Percentiles rank a stretch among this genome's conserved stretches.
phyloP scores from a whole-genome alignment of 53 echinoderm and acorn worm species.

The Paelopatides confundens region DNA sequence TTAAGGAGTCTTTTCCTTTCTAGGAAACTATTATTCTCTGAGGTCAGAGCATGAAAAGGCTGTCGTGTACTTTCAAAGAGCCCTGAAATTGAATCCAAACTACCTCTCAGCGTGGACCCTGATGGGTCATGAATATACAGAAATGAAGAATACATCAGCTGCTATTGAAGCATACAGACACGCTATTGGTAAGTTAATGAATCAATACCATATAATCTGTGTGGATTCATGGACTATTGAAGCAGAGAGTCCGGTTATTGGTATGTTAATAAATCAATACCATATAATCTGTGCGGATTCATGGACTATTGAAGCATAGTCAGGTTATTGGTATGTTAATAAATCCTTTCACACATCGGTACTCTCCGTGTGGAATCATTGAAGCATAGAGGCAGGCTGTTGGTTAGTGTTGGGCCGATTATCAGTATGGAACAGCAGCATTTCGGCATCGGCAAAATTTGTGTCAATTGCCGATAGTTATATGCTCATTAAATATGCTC shows the following conservation, averaged over 20 bases:
- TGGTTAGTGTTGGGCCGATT: no score
- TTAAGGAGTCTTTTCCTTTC: neutral
- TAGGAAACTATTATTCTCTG: conserved; percentile 96
- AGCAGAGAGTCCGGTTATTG: conserved; percentile 96
- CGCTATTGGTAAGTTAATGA: conserved; percentile 80
- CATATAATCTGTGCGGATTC: no score
- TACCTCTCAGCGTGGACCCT: conserved; percentile 98
- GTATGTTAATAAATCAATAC: conserved; percentile 56
- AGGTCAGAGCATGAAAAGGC: conserved; percentile 98
- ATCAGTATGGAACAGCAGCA: no score
- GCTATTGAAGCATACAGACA: conserved; percentile 99
- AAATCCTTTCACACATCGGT: no score
- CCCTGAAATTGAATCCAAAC: conserved; percentile 92
- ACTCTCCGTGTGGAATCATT: no score
- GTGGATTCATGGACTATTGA: no score
- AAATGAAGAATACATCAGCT: conserved; percentile 98
- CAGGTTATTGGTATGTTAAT: conserved; percentile 89
- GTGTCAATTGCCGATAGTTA: no score
- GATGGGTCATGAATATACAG: conserved; percentile 98
- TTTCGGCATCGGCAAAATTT: no score
- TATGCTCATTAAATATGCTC: no score
- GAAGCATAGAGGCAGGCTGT: no score
- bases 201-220: no score
- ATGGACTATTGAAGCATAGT: conserved; percentile 98
- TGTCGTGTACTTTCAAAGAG: conserved; percentile 93